These are phyloP conservation scores for Hyles lineata DNA, from an alignment of 2,888 invertebrate genomes.

Conservation along the genomic window DNA sequence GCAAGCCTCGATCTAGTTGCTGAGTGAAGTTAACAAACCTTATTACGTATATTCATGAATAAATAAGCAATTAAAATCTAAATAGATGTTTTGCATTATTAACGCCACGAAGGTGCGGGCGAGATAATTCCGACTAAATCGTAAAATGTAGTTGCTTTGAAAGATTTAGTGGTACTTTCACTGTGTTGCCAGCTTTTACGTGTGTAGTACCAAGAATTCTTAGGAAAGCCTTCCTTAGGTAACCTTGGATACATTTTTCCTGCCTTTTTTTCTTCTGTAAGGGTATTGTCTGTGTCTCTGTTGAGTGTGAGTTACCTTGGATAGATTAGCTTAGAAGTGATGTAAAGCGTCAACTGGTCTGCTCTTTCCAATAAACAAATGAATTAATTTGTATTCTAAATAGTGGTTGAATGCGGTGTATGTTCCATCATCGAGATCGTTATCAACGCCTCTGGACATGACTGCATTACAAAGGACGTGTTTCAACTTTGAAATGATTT, in stretches of 20 bases:
- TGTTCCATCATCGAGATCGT: background rate
- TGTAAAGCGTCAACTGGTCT: background rate
- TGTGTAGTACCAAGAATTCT: background rate
- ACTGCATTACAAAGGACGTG: background rate
- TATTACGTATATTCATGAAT: background rate
- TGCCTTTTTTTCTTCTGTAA: no score
- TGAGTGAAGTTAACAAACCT: background rate
- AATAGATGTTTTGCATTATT: constrained; percentile 4
- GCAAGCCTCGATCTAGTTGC: background rate
- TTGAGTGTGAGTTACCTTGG: no score
- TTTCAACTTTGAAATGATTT: background rate
- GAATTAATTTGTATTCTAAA: constrained; percentile 6
- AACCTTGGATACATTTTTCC: no score
- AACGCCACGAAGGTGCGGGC: background rate
- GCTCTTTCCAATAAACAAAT: background rate
- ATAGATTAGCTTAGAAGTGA: no score
- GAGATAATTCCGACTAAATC: background rate
- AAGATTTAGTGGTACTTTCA: background rate
- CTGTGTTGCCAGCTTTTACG: background rate
- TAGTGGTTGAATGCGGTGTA: background rate
- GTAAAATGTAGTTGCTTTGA: background rate
- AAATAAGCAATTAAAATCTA: background rate
- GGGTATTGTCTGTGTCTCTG: no score
- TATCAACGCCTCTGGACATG: background rate
- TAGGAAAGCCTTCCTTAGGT: background rate